phyloP scores from a whole-genome alignment of 2,797 vertebrate species.

The Sciaenops ocellatus region DNA sequence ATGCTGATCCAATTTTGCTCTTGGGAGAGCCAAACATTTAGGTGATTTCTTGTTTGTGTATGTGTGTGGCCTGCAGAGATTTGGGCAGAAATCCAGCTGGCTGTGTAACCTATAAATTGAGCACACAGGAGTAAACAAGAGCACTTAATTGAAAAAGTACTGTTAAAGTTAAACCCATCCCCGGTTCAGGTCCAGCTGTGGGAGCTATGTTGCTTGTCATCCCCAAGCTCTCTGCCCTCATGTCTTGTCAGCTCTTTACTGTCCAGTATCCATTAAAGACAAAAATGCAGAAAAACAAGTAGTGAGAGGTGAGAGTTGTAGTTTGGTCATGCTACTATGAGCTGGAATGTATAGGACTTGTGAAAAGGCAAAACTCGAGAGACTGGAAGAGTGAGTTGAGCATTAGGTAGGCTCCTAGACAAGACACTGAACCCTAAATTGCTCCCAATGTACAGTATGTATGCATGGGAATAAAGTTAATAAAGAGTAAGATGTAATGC shows the following conservation, averaged over 20 bases:
- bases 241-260: not conserved
- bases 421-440: not conserved
- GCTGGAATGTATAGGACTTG: no score
- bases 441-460: not conserved
- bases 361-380: no score
- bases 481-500: not conserved
- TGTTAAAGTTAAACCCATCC: slow-evolving; percentile 20
- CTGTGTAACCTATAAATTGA: slow-evolving; percentile 39
- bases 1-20: slow-evolving; percentile 44
- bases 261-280: not conserved
- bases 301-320: no score
- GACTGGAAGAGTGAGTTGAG: no score
- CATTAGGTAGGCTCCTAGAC: not conserved
- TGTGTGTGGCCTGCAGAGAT: slow-evolving; percentile 35
- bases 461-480: not conserved
- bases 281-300: not conserved
- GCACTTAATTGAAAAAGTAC: slow-evolving; percentile 36
- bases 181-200: slow-evolving; percentile 13
- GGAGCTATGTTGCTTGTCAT: not conserved
- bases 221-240: not conserved
- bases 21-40: slow-evolving; percentile 52
- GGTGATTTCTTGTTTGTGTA: slow-evolving; percentile 31
- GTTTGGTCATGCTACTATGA: no score
- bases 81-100: slow-evolving; percentile 39
- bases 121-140: slow-evolving; percentile 34